A percentile compares a stretch with the other conserved stretches of the same genome.
Evolutionary conservation across 1,140 invertebrate species (phyloP).

Genomic region (Penaeus indicus): DNA sequence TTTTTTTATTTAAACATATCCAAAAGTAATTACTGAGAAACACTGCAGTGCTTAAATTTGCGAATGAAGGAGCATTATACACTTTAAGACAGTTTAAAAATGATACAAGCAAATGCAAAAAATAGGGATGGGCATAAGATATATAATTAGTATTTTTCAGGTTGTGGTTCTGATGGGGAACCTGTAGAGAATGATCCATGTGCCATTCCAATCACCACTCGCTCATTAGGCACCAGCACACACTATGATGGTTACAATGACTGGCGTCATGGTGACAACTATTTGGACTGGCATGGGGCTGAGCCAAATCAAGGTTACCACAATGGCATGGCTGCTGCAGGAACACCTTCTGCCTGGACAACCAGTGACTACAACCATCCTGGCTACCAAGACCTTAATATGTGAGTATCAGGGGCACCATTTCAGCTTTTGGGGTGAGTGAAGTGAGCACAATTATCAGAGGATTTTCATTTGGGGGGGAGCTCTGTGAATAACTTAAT

Average conservation of each 20-base stretch:
- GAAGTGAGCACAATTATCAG: background rate
- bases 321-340: slow-evolving; percentile 68
- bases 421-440: background rate
- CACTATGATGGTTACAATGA: slow-evolving; percentile 67
- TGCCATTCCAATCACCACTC: slow-evolving; percentile 11
- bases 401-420: background rate
- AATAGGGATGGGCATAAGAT: too few relatives aligned
- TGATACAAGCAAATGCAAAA: too few relatives aligned
- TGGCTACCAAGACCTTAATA: slow-evolving; percentile 33
- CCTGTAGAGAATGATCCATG: slow-evolving; percentile 8
- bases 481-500: too few relatives aligned
- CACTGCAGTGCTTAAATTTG: too few relatives aligned
- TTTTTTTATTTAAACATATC: too few relatives aligned
- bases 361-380: background rate
- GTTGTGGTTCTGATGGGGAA: background rate
- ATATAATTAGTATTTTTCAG: background rate
- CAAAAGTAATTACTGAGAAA: too few relatives aligned
- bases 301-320: slow-evolving; percentile 70
- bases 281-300: slow-evolving; percentile 71
- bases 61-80: too few relatives aligned
- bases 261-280: slow-evolving; percentile 70
- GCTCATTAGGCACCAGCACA: background rate
- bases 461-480: too few relatives aligned
- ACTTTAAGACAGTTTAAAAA: too few relatives aligned
- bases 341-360: slow-evolving; percentile 68